phyloP scores from a whole-genome alignment of 2,888 invertebrate species.

The Protophormia terraenovae region DNA sequence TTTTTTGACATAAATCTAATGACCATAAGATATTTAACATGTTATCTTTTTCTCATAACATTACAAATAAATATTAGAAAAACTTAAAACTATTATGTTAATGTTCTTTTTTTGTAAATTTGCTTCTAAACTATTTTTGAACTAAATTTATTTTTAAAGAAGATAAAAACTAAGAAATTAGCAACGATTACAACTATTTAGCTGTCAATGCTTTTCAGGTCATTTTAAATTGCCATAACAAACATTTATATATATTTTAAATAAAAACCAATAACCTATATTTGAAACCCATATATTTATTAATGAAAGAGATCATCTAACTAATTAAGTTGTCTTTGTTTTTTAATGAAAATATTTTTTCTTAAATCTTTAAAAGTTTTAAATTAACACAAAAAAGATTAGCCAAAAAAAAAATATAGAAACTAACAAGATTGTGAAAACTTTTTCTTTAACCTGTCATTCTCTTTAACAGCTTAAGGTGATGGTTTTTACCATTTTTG shows the following conservation, averaged over 20 bases:
- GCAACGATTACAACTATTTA: background rate
- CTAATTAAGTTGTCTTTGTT: slow-evolving; percentile 29
- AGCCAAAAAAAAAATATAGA: background rate
- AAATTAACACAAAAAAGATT: slow-evolving; percentile 23
- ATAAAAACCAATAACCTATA: slow-evolving; percentile 37
- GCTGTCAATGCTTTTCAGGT: slow-evolving; percentile 7
- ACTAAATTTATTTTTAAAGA: background rate
- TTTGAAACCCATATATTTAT: background rate
- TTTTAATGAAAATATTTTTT: background rate
- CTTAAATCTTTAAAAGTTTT: background rate
- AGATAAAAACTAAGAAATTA: background rate
- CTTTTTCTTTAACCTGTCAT: slow-evolving; percentile 64
- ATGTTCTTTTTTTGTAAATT: background rate
- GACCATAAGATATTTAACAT: no score
- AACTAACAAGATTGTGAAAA: slow-evolving; percentile 37
- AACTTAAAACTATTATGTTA: background rate
- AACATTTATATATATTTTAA: background rate
- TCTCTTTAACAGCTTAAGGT: slow-evolving; percentile 52
- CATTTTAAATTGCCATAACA: background rate
- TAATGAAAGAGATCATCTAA: background rate
- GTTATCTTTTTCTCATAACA: no score
- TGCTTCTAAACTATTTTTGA: background rate
- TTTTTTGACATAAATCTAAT: no score
- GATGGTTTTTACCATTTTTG: slow-evolving; percentile 30
- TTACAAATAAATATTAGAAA: background rate